These are phyloP conservation scores for Harpagoxenus sublaevis DNA, from an alignment of 2,888 invertebrate genomes.

Conservation along the genomic window DNA sequence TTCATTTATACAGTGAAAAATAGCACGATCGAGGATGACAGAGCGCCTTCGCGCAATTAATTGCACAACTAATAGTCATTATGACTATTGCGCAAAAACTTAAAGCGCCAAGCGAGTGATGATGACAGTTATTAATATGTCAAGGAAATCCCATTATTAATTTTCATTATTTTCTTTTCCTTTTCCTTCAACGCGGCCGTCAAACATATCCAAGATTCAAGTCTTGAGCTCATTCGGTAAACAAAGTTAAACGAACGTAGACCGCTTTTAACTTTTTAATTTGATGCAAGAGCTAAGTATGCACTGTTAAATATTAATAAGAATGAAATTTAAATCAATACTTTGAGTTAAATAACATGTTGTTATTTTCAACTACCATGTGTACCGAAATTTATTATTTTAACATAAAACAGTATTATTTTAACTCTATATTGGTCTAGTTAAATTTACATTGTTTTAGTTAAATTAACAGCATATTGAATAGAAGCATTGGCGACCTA, in stretches of 20 bases:
- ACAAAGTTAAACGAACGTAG: not conserved
- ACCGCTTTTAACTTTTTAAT: not conserved
- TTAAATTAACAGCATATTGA: too few species aligned
- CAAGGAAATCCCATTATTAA: not conserved
- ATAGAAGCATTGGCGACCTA: too few species aligned
- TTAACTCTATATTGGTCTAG: too few species aligned
- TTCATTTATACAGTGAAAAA: not conserved
- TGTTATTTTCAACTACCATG: too few species aligned
- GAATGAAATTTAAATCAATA: too few species aligned
- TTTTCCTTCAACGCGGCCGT: not conserved
- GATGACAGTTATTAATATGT: not conserved
- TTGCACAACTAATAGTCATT: not conserved
- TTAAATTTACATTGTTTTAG: too few species aligned
- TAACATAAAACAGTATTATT: too few species aligned
- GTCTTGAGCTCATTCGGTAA: not conserved
- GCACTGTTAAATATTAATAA: too few species aligned
- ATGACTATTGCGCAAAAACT: not conserved
- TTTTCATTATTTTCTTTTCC: not conserved
- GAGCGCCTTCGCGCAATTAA: not conserved
- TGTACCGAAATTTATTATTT: too few species aligned
- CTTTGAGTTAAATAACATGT: too few species aligned
- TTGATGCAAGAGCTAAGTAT: not conserved
- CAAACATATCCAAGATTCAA: not conserved
- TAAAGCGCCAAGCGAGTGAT: not conserved
- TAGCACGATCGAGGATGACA: constrained; percentile 1